Evolutionary conservation across 1,140 invertebrate species (phyloP).

Genomic region (Euura saliciscinereae): DNA sequence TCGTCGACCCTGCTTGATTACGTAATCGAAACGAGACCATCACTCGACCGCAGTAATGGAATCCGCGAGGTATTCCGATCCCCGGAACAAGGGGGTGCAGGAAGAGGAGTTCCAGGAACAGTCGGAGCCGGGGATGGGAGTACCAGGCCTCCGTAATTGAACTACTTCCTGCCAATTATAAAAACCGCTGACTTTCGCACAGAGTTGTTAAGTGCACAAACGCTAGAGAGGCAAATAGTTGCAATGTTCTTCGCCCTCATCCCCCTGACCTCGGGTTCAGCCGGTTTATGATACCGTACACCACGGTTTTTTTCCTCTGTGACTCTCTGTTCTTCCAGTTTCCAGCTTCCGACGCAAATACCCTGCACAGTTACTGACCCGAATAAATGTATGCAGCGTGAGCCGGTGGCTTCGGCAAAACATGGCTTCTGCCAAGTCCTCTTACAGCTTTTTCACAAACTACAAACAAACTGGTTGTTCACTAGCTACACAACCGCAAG

Average conservation of each 20-base stretch:
- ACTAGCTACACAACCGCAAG: too few relatives aligned
- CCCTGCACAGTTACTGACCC: too few relatives aligned
- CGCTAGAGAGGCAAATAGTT: slow-evolving; percentile 18
- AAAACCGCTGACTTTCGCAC: slow-evolving; percentile 41
- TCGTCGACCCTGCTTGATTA: neutral
- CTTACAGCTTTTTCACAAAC: too few relatives aligned
- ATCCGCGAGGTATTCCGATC: neutral
- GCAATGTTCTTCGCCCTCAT: neutral
- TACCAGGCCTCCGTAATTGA: slow-evolving; percentile 35
- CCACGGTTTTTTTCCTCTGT: neutral
- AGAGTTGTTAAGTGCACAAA: slow-evolving; percentile 34
- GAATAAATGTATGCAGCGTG: too few relatives aligned
- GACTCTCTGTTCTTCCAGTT: too few relatives aligned
- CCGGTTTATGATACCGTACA: neutral
- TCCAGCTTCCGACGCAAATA: too few relatives aligned
- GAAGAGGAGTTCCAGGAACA: neutral
- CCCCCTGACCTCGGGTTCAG: neutral
- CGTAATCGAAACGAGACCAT: neutral
- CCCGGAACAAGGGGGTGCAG: neutral
- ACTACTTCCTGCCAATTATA: slow-evolving; percentile 48
- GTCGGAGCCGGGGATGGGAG: neutral
- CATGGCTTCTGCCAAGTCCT: too few relatives aligned
- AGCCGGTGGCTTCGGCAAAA: too few relatives aligned
- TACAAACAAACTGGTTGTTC: too few relatives aligned
- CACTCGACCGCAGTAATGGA: slow-evolving; percentile 1